Evolutionary conservation across 2,797 vertebrate genomes (phyloP).

Genomic region (Amazonetta brasiliensis): DNA sequence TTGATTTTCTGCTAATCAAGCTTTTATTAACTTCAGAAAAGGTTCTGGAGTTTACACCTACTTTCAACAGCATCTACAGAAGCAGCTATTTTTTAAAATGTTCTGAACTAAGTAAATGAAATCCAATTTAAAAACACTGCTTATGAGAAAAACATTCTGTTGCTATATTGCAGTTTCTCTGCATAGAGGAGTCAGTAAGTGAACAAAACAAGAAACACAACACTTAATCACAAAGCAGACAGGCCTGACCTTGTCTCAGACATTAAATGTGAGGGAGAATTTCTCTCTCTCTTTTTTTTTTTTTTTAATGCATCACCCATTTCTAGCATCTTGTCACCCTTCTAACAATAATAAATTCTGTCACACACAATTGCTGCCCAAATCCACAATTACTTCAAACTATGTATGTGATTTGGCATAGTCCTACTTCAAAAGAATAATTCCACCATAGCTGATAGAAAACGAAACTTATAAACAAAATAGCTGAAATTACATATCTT

Average conservation of each 20-base stretch:
- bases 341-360: conserved; percentile 23
- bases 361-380: background rate
- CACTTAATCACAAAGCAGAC: conserved; percentile 20
- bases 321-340: conserved; percentile 1
- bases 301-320: background rate
- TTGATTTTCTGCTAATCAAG: background rate
- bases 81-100: background rate
- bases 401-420: background rate
- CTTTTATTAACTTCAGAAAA: background rate
- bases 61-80: background rate
- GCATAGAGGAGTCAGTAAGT: background rate
- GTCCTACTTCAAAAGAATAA: background rate
- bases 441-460: background rate
- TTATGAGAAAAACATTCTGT: background rate
- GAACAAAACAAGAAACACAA: conserved; percentile 59
- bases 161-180: background rate
- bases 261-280: background rate
- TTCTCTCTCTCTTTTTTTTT: background rate
- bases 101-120: background rate
- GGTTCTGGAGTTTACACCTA: background rate
- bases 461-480: background rate
- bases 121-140: background rate
- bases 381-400: background rate
- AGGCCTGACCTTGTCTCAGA: conserved; percentile 1
- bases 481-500: background rate